phyloP scores from a whole-genome alignment of 1,140 invertebrate genomes.

The Diplogasteroides magnus region DNA sequence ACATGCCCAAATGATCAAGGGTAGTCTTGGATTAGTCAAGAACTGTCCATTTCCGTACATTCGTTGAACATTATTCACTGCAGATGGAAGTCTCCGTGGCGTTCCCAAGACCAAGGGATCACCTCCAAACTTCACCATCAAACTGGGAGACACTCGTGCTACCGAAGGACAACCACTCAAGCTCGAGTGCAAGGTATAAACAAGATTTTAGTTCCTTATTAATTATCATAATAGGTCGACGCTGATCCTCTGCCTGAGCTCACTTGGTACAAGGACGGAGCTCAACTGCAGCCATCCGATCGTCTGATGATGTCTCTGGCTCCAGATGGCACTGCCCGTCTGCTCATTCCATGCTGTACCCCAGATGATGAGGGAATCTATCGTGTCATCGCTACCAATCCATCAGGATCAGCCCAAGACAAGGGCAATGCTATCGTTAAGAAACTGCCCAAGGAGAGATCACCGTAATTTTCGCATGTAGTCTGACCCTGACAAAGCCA shows the following conservation, averaged over 20 bases:
- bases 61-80: too few species aligned
- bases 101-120: constrained; percentile 9
- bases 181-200: constrained; percentile 39
- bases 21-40: neutral
- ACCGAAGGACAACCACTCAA: constrained; percentile 53
- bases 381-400: constrained; percentile 52
- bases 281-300: constrained; percentile 46
- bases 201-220: neutral
- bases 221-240: constrained; percentile 30
- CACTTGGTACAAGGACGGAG: constrained; percentile 55
- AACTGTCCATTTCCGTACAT: too few species aligned
- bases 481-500: neutral
- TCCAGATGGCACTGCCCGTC: constrained; percentile 44
- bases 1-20: constrained; percentile 16
- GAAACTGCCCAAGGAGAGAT: constrained; percentile 17
- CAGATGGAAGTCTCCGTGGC: constrained; percentile 10
- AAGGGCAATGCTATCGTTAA: constrained; percentile 52
- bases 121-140: constrained; percentile 39
- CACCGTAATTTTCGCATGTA: neutral
- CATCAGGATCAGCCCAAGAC: constrained; percentile 50
- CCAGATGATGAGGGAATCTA: constrained; percentile 51
- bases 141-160: constrained; percentile 47
- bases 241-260: constrained; percentile 43
- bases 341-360: constrained; percentile 47
- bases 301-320: constrained; percentile 39